Evolutionary conservation across 1,140 invertebrate genomes (phyloP), one percentile per base, ranked within the genome.

Genomic region (Drosophila ironensis): DNA sequence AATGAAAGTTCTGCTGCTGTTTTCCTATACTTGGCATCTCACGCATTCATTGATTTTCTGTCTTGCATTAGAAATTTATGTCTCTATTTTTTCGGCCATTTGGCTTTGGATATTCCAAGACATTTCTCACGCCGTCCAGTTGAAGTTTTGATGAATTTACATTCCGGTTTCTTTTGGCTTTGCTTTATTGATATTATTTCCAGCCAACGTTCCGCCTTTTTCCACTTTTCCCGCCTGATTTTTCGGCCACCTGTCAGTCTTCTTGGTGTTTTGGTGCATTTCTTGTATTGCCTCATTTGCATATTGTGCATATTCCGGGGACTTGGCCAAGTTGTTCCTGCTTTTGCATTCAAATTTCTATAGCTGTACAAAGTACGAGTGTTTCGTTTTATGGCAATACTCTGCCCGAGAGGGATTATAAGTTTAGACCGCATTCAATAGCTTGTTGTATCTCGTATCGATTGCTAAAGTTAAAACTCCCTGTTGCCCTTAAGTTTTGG

Each of bases 251-350:
- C 40, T 64, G 60, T 19, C 51, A 54, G 42, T 75, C 60, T 64
- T 76, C 50, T 52, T 40, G 51, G 11, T 38, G 28, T 35, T 63
- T 48, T 73, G 12, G 45, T 54, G 47, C 69, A 38, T 68, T 76
- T 57, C 45, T 61, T 60, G 19, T 8, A 27, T 67, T 50, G 27
- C 22, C 17, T 48, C 60, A 64, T 82, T 82, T 77, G 77, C 77
- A 77, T 82, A 63, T 69, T 76, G 72, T 66, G 77, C 77, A 82
- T 69, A 61, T 82, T 82, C 73, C 42, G 50, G 14, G 17, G 61
- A 60, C 46, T 54, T 51, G 27, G 38, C 63, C 56, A 61, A 84
- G 68, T 47, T 82, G 82, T 82, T 82, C 57, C 72, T 56, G 57
- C 61, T 72, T 77, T 72, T 52, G 72, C 72, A 69, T 74, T 56